Conservation (phyloP, 2,888 invertebrate species). For the Allophyes oxyacanthae region DNA sequence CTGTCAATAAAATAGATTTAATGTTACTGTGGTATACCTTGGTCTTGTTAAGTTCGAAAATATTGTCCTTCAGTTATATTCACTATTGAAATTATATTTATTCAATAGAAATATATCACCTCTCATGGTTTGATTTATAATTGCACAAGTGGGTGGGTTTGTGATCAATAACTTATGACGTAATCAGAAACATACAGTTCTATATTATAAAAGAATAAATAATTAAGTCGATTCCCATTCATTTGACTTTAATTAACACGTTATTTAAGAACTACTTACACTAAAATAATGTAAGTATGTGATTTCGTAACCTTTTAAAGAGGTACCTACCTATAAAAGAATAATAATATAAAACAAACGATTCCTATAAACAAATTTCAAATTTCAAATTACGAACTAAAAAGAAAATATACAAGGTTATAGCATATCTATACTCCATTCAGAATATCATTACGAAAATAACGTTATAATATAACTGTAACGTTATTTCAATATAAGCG, state of each 20-base stretch:
- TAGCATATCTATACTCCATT: no score
- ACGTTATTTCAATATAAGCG: no score
- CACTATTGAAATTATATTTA: conserved; percentile 14
- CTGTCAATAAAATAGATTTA: conserved; percentile 51
- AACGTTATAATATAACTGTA: no score
- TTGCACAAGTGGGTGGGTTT: conserved; percentile 57
- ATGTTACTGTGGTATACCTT: conserved; percentile 40
- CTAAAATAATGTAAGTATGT: no score
- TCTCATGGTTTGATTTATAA: conserved; percentile 38
- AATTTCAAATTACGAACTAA: no score
- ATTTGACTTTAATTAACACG: neutral
- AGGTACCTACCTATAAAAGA: no score
- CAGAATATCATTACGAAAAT: no score
- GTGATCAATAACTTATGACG: conserved; percentile 50
- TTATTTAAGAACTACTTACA: no score
- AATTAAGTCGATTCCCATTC: neutral
- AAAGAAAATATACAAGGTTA: no score
- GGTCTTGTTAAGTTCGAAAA: conserved; percentile 45
- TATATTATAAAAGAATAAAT: conserved; percentile 1
- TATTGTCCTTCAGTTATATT: conserved; percentile 16
- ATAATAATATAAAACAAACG: no score
- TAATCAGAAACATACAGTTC: conserved; percentile 21
- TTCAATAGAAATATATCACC: conserved; percentile 4
- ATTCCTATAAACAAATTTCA: no score
- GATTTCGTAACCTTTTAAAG: no score